Conservation (phyloP, 2,888 invertebrate genomes). For the Craniophora ligustri region DNA sequence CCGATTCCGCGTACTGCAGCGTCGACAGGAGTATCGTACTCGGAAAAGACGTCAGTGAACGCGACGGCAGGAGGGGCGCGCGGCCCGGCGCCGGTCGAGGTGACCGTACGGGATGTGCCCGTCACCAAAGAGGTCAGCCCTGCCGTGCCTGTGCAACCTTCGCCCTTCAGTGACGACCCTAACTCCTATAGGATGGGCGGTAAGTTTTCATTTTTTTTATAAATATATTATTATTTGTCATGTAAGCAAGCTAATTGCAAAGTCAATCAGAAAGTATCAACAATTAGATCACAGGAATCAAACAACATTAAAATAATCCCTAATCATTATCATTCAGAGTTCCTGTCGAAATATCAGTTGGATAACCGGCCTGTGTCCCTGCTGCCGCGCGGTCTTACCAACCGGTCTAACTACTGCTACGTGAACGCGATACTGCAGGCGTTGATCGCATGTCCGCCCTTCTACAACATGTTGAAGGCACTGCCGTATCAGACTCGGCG, state of each 20-base stretch:
- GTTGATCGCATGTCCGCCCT: conserved; percentile 97
- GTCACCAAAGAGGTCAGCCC: conserved; percentile 71
- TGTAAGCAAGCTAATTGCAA: no score
- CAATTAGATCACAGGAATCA: no score
- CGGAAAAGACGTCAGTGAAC: conserved; percentile 42
- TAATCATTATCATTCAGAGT: conserved; percentile 85
- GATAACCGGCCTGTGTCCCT: conserved; percentile 94
- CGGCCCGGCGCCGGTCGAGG: conserved; percentile 40
- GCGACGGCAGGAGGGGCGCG: conserved; percentile 46
- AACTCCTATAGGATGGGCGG: conserved; percentile 92
- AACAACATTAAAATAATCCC: no score
- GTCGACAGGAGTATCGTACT: conserved; percentile 28
- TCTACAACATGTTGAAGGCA: conserved; percentile 96
- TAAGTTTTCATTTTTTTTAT: conserved; percentile 79
- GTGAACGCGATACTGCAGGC: conserved; percentile 98
- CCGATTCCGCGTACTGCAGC: conserved; percentile 50
- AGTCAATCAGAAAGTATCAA: no score
- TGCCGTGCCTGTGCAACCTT: conserved; percentile 76
- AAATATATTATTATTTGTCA: no score
- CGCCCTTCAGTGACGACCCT: conserved; percentile 90
- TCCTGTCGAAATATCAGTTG: conserved; percentile 92
- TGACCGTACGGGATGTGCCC: conserved; percentile 59
- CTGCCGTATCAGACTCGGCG: conserved; percentile 91
- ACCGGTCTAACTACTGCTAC: conserved; percentile 98
- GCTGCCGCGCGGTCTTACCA: conserved; percentile 96